Evolutionary conservation across 2,888 invertebrate species (phyloP).

Genomic region (Perdita meconis): DNA sequence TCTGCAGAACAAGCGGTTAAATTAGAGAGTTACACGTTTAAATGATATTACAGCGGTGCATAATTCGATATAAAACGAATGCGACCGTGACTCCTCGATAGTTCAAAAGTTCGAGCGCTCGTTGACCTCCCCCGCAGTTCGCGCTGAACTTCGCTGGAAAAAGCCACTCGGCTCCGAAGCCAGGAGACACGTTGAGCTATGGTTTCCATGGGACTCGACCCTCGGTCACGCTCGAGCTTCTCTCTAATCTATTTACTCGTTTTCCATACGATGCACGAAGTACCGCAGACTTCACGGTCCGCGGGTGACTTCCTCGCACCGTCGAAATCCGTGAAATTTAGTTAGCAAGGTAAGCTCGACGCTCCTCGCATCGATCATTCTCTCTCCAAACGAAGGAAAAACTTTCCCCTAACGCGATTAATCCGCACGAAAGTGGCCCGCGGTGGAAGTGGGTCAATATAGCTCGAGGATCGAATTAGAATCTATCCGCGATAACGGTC

Average conservation of each 20-base stretch:
- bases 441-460: slow-evolving; percentile 20
- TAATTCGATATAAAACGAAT: too few species aligned
- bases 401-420: neutral
- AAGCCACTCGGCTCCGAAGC: too few species aligned
- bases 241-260: slow-evolving; percentile 22
- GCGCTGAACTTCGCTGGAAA: too few species aligned
- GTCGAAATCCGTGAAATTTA: too few species aligned
- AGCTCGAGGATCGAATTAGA: slow-evolving; percentile 32
- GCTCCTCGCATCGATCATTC: slow-evolving; percentile 5
- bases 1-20: too few species aligned
- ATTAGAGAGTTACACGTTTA: too few species aligned
- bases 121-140: too few species aligned
- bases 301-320: neutral
- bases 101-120: too few species aligned
- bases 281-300: slow-evolving; percentile 13
- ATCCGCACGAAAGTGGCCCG: slow-evolving; percentile 24
- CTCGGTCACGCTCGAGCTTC: slow-evolving; percentile 1
- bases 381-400: neutral
- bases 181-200: neutral
- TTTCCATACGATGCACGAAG: neutral
- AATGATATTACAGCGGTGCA: too few species aligned
- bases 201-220: neutral
- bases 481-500: slow-evolving; percentile 33
- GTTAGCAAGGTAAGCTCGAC: too few species aligned
- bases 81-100: too few species aligned